phyloP scores from a whole-genome alignment of 2,797 vertebrate genomes.

The Hafferia zeledoni region DNA sequence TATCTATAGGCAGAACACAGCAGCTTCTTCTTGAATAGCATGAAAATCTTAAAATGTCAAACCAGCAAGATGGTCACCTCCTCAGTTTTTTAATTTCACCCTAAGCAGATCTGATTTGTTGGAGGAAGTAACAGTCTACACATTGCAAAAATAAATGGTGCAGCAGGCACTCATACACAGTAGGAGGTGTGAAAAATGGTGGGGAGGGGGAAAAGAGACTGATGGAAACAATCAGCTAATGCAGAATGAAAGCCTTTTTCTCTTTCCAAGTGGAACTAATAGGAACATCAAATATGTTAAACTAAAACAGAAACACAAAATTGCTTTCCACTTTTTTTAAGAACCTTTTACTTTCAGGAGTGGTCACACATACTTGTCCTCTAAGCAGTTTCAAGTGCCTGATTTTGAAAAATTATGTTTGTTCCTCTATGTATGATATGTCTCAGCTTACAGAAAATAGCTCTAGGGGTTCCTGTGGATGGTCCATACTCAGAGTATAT shows the following conservation, averaged over 20 bases:
- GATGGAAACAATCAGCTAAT: slow-evolving; percentile 69
- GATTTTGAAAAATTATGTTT: not conserved
- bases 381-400: not conserved
- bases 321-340: slow-evolving; percentile 3
- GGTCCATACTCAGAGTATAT: not conserved
- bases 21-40: not conserved
- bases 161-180: slow-evolving; percentile 47
- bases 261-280: slow-evolving; percentile 58
- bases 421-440: not conserved
- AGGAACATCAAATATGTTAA: slow-evolving; percentile 61
- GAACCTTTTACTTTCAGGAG: not conserved
- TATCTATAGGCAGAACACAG: slow-evolving; percentile 15
- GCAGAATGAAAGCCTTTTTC: slow-evolving; percentile 51
- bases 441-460: not conserved
- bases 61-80: slow-evolving; percentile 31
- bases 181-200: slow-evolving; percentile 72
- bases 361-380: not conserved
- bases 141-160: slow-evolving; percentile 62
- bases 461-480: not conserved
- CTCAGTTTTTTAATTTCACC: slow-evolving; percentile 60
- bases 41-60: slow-evolving; percentile 31
- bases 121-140: slow-evolving; percentile 74
- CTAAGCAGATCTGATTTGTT: slow-evolving; percentile 60
- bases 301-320: slow-evolving; percentile 36
- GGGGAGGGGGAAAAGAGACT: slow-evolving; percentile 4